phyloP scores from a whole-genome alignment of 2,113 vertebrate genomes.

The Ondatra zibethicus region DNA sequence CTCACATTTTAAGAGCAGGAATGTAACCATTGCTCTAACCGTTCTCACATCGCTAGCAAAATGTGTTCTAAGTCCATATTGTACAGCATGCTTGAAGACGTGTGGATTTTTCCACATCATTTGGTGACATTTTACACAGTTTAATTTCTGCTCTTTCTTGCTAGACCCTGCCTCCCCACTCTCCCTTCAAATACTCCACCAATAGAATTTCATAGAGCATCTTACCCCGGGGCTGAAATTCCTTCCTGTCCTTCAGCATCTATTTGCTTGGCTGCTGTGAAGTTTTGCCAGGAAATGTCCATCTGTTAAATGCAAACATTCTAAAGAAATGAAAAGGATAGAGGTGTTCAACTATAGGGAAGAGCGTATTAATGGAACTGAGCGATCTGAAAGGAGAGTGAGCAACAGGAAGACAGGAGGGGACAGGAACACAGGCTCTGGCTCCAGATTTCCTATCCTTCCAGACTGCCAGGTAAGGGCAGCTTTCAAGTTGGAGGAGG shows the following conservation, averaged over 20 bases:
- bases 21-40: constrained; percentile 61
- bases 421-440: neutral
- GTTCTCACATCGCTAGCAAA: constrained; percentile 43
- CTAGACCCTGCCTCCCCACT: constrained; percentile 38
- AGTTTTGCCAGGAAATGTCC: neutral
- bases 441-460: constrained; percentile 20
- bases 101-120: constrained; percentile 60
- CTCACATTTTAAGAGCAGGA: constrained; percentile 57
- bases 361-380: neutral
- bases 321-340: constrained; percentile 42
- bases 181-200: constrained; percentile 51
- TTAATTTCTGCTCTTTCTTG: constrained; percentile 68
- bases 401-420: constrained; percentile 44
- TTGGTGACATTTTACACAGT: constrained; percentile 70
- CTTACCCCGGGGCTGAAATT: constrained; percentile 41
- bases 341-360: neutral
- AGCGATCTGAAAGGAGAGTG: constrained; percentile 2
- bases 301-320: constrained; percentile 56
- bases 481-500: constrained; percentile 73
- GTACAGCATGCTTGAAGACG: constrained; percentile 69
- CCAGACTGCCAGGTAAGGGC: constrained; percentile 82
- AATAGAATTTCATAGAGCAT: constrained; percentile 68
- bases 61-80: constrained; percentile 57
- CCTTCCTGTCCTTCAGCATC: constrained; percentile 59
- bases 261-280: constrained; percentile 64